Base-by-base conservation (phyloP, 1,140 invertebrate species). In the Trypoxylus dichotomus region DNA sequence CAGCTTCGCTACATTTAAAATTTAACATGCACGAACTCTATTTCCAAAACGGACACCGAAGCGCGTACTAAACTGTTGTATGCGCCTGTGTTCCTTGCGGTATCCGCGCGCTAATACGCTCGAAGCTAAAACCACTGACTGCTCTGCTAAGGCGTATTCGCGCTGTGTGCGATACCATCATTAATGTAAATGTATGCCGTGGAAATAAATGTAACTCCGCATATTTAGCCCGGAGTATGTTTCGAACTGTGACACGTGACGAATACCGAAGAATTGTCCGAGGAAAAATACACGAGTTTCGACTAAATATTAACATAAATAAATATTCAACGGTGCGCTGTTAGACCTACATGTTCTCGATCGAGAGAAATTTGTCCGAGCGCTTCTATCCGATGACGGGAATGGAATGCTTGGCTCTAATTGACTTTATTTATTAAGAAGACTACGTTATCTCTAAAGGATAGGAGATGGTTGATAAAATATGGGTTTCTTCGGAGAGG, bases 351-450 rank as follows among this genome's bases (percentile, higher is more conserved):
- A 68, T 68, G 82, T 63, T 29, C 11, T 13, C 41, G 10, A 37
- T 27, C 13, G 11, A 37, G 58, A 21, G 25, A 74, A 75, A 63
- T 77, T 42, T 75, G 79, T 43, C 13, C 77, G 43, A 15, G 58
- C 27, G 11, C 71, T 41, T 29, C 74, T 54, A 19, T 74, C 74
- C 60, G 43, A n/a, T n/a, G n/a, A 73, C 54, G 43, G 77, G 5
- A n/a, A 74, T 68, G 37, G 74, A 54, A 13, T 76, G 74, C 6
- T 73, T 72, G 63, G n/a, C 68, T 41, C 75, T 77, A 74, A 74
- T 37, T 63, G 54, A 29, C 60, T 32, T 77, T 32, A 25, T 24
- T 73, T 5, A 13, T 60, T 37, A 37, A 37, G 32, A 37, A 8
- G 10, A 37, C 32, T 37, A 37, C 32, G 32, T 37, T 37, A 37